Conservation (phyloP, 2,113 vertebrate genomes). For the Melierax canorus region DNA sequence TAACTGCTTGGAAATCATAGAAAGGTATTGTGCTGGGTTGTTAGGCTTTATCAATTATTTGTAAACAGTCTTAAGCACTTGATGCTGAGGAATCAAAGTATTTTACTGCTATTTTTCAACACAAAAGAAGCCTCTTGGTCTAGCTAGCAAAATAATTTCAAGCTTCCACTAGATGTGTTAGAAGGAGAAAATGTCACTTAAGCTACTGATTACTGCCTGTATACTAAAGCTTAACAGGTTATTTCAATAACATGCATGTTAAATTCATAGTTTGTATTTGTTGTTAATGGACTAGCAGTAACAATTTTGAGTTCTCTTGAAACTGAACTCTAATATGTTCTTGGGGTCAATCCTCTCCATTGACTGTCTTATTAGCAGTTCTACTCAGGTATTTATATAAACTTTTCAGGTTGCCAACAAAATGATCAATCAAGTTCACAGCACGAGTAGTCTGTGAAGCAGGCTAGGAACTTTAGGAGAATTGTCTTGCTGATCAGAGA, state of each 20-base stretch:
- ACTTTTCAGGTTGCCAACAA: neutral
- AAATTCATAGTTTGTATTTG: neutral
- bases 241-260: neutral
- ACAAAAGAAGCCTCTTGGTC: neutral
- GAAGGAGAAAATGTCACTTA: neutral
- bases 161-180: neutral
- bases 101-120: neutral
- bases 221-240: neutral
- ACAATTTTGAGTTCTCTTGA: neutral
- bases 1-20: neutral
- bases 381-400: too few relatives aligned
- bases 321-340: neutral
- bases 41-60: neutral
- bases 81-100: neutral
- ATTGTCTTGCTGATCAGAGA: neutral
- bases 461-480: neutral
- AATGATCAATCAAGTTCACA: neutral
- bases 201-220: neutral
- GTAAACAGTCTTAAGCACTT: neutral
- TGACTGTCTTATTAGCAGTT: neutral
- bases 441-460: neutral
- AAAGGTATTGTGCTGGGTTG: neutral
- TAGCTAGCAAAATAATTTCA: neutral
- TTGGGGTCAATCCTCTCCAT: neutral
- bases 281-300: neutral